Evolutionary conservation across 2,888 invertebrate genomes (phyloP).

Genomic region (Theristus sp.): DNA sequence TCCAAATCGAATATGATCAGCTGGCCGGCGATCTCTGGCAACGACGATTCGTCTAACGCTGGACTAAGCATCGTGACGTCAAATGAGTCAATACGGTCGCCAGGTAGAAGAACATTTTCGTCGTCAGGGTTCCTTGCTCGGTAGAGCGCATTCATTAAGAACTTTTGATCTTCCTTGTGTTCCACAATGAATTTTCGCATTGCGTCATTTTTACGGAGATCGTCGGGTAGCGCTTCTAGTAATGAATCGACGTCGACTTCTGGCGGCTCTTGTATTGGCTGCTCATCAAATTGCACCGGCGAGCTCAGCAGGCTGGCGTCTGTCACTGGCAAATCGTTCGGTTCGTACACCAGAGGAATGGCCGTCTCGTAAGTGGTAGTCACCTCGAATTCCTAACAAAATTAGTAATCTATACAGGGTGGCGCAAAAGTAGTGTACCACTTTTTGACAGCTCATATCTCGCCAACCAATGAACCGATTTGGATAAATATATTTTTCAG

Average conservation of each 20-base stretch:
- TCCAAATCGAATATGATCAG: constrained; percentile 26
- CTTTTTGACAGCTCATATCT: no score
- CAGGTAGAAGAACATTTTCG: background rate
- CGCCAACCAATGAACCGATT: no score
- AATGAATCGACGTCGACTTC: background rate
- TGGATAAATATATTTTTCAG: no score
- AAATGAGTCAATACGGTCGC: background rate
- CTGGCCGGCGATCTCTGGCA: constrained; percentile 24
- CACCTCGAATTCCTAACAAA: background rate
- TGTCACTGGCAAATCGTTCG: background rate
- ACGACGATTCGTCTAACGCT: background rate
- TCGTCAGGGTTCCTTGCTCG: background rate
- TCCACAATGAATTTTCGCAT: background rate
- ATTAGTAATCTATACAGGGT: no score
- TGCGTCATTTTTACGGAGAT: background rate
- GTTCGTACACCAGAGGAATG: background rate
- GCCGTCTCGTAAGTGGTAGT: background rate
- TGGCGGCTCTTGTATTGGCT: no score
- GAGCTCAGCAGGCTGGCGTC: no score
- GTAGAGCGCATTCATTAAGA: background rate
- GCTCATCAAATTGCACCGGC: no score
- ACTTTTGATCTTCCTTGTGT: background rate
- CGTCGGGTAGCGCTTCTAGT: background rate
- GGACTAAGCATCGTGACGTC: background rate
- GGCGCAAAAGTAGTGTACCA: no score